Percentiles rank a stretch among this genome's conserved stretches.
Conservation (phyloP, 1,140 invertebrate species). For the Drosophila jambulina region DNA sequence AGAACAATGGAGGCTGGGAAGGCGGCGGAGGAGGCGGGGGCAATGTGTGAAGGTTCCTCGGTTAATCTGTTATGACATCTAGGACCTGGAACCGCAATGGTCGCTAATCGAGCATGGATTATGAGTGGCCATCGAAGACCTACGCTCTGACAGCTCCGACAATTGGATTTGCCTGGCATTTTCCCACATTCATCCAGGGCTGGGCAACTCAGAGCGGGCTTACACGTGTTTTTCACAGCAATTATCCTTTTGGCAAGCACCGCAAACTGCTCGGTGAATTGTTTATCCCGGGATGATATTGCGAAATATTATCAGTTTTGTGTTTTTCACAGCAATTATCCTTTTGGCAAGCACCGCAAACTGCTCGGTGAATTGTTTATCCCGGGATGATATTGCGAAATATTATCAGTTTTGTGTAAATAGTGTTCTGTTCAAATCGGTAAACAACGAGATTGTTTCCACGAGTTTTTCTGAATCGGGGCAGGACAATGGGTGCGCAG, state of each 20-base stretch:
- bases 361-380: conserved; percentile 51
- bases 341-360: conserved; percentile 43
- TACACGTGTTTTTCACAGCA: conserved; percentile 67
- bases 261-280: conserved; percentile 46
- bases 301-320: conserved; percentile 45
- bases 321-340: conserved; percentile 54
- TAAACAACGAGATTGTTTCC: conserved; percentile 57
- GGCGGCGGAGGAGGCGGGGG: conserved; percentile 7
- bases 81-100: conserved; percentile 70
- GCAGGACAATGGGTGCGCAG: conserved; percentile 44
- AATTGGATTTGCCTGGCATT: conserved; percentile 60
- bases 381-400: conserved; percentile 43
- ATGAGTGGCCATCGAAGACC: conserved; percentile 79
- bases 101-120: conserved; percentile 76
- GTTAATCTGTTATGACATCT: conserved; percentile 83
- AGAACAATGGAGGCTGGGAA: conserved; percentile 19
- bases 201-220: conserved; percentile 57
- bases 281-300: conserved; percentile 41
- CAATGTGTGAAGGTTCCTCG: conserved; percentile 46
- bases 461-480: conserved; percentile 59
- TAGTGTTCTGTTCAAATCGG: conserved; percentile 52
- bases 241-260: conserved; percentile 54
- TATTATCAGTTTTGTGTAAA: conserved; percentile 50
- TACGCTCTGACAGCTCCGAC: conserved; percentile 79
- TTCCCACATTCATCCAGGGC: conserved; percentile 63